Evolutionary conservation across 2,888 invertebrate species (phyloP), one percentile per base, ranked within the genome.

Genomic region (Acleris cristana): DNA sequence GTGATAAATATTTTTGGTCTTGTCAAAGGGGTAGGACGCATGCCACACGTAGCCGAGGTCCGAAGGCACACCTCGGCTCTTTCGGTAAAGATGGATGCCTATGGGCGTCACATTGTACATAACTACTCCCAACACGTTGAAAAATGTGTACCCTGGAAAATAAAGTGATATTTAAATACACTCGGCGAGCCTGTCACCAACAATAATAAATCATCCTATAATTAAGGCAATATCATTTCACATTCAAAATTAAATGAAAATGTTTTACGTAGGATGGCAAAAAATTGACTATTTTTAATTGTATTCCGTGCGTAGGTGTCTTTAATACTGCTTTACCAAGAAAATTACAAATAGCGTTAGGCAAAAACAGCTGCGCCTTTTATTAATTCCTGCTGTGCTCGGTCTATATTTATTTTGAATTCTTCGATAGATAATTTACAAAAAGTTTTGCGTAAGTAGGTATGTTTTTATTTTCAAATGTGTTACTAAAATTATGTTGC

Each of bases 11-110:
- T 83, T 83, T 70, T 81, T 78, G n/a, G 83, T 86, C 76, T 88
- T 88, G 71, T 89, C 88, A 74, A 89, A 88, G n/a, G 89, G 90
- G 70, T 90, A 90, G 63, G 77, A 70, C 70, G 85, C 74, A 64
- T 83, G 83, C 86, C 85, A 90, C 54, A 89, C 81, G 70, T 81
- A 87, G 53, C 86, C 87, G 49, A 88, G 74, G 49, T 79, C 71
- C 45, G 85, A 74, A 2, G 82, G 77, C 16, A 72, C 66, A n/a
- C 82, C 85, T 45, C 79, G 78, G 23, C 78, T 70, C 67, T 71
- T 77, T 45, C 78, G 75, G 75, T 86, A 89, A 8, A 81, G 26
- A 64, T 84, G 79, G 26, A 88, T 68, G 2, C 74, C 77, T 40
- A 90, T 76, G 18, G 90, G 89, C 23, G 88, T 88, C 64, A 87